A percentile compares a stretch with the other conserved stretches of the same genome.
Evolutionary conservation across 2,888 invertebrate species (phyloP).

Genomic region (Blastobasis lacticolella): DNA sequence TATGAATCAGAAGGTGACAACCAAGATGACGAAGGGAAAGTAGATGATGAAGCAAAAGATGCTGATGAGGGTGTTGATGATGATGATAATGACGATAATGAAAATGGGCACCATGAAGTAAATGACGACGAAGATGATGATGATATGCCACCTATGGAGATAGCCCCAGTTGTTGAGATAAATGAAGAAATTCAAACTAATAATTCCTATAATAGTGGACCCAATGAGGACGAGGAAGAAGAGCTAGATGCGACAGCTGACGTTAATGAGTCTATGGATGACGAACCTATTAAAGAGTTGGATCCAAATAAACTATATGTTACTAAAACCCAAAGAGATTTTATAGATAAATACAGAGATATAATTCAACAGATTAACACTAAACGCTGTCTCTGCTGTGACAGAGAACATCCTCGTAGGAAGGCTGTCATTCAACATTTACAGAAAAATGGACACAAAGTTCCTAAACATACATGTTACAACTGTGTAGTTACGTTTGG

Average conservation of each 20-base stretch:
- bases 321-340: constrained; percentile 61
- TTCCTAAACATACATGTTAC: constrained; percentile 77
- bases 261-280: constrained; percentile 41
- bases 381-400: constrained; percentile 63
- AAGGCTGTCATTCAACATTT: constrained; percentile 71
- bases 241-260: constrained; percentile 37
- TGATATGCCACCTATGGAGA: constrained; percentile 39
- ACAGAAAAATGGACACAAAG: constrained; percentile 70
- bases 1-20: constrained; percentile 27
- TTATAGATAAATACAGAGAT: constrained; percentile 58
- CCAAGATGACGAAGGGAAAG: constrained; percentile 22
- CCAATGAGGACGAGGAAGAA: constrained; percentile 46
- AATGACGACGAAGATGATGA: constrained; percentile 52
- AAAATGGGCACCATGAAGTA: constrained; percentile 31
- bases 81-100: constrained; percentile 32
- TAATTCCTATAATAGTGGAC: constrained; percentile 49
- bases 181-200: constrained; percentile 61
- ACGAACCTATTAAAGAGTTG: constrained; percentile 36
- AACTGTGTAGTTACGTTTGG: constrained; percentile 75
- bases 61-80: constrained; percentile 25
- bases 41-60: constrained; percentile 22
- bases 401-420: constrained; percentile 60
- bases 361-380: constrained; percentile 67
- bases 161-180: constrained; percentile 59
- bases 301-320: constrained; percentile 57